Evolutionary conservation across 2,113 vertebrate species (phyloP).

Genomic region (Platysteira castanea): DNA sequence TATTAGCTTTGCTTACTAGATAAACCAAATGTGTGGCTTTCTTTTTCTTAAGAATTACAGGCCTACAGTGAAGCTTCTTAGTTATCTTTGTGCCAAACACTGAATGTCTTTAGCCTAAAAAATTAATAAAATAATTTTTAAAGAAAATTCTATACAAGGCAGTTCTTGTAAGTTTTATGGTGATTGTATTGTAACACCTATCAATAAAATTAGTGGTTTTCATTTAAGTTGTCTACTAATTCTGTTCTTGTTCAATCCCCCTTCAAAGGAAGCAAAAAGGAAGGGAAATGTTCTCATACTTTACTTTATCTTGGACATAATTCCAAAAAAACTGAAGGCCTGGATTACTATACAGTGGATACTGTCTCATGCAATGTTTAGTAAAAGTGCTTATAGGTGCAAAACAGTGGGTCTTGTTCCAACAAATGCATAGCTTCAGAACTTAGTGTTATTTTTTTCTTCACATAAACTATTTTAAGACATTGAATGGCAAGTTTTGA

Average conservation of each 20-base stretch:
- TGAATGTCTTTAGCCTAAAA: neutral
- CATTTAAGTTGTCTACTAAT: neutral
- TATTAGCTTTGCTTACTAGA: neutral
- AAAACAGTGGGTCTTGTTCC: neutral
- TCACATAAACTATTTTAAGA: neutral
- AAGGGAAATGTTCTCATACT: neutral
- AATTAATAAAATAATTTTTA: neutral
- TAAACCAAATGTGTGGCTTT: conserved; percentile 11
- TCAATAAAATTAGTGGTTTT: conserved; percentile 63
- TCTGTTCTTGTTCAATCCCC: neutral
- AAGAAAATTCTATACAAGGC: conserved; percentile 25
- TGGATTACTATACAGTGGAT: neutral
- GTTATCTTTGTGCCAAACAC: neutral
- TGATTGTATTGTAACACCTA: conserved; percentile 29
- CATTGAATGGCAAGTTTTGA: neutral
- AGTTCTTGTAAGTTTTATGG: neutral
- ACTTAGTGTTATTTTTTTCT: neutral
- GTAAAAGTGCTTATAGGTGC: neutral
- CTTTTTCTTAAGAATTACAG: neutral
- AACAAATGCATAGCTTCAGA: neutral
- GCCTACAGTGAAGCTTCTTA: neutral
- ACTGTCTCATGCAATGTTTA: neutral
- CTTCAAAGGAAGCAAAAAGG: neutral
- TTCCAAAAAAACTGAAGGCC: neutral
- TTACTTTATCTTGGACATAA: neutral